These are phyloP conservation scores for Acleris literana DNA, from an alignment of 2,888 invertebrate genomes.

Conservation along the genomic window DNA sequence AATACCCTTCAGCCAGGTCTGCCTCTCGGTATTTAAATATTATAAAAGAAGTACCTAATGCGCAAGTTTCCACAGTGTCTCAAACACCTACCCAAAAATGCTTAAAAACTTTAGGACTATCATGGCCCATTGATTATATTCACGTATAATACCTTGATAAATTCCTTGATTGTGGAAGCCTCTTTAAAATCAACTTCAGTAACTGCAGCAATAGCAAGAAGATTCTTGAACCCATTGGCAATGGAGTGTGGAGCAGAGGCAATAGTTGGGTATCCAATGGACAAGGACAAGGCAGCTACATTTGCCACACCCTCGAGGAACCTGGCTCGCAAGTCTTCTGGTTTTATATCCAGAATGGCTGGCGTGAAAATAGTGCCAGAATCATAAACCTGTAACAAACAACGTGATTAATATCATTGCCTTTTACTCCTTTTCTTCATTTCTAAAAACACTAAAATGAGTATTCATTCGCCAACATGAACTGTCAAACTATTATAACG, in stretches of 20 bases:
- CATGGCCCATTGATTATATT: no score
- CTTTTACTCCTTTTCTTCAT: background rate
- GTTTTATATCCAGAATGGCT: slow-evolving; percentile 98
- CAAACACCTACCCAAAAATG: no score
- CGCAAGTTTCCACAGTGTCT: background rate
- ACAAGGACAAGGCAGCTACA: slow-evolving; percentile 95
- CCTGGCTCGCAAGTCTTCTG: slow-evolving; percentile 95
- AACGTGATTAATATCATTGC: background rate
- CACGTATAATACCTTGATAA: slow-evolving; percentile 86
- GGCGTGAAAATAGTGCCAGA: slow-evolving; percentile 99
- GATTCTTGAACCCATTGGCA: slow-evolving; percentile 98
- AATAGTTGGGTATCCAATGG: slow-evolving; percentile 97
- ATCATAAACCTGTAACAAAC: slow-evolving; percentile 90
- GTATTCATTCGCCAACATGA: no score
- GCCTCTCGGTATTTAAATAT: no score
- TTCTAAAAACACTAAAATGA: no score
- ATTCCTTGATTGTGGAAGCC: slow-evolving; percentile 96
- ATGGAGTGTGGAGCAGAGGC: slow-evolving; percentile 99
- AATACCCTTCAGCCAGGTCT: no score
- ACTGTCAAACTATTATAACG: no score
- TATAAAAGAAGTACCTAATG: no score
- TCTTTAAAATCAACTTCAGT: slow-evolving; percentile 98
- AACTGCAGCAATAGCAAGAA: slow-evolving; percentile 97
- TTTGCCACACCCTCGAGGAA: slow-evolving; percentile 97
- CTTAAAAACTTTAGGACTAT: no score